Evolutionary conservation across 2,113 vertebrate genomes (phyloP).

Genomic region (Cichladusa arquata): DNA sequence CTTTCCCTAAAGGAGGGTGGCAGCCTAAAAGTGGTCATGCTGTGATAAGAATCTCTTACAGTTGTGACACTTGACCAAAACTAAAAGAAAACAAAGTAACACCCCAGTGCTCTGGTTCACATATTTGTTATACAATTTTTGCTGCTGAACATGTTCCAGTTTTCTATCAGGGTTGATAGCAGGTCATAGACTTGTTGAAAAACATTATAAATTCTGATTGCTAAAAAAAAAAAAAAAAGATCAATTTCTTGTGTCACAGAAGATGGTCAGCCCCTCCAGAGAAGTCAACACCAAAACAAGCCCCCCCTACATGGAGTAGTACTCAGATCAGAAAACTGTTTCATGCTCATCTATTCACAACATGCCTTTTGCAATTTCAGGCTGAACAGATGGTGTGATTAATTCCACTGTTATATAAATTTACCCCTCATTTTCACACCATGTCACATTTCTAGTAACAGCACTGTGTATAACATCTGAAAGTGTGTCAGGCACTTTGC

Average conservation of each 20-base stretch:
- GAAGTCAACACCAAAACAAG: not conserved
- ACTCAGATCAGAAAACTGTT: not conserved
- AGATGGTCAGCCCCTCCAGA: not conserved
- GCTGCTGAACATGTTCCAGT: not conserved
- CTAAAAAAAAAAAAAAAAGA: not conserved
- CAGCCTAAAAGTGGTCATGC: not conserved
- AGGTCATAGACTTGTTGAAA: not conserved
- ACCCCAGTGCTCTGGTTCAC: not conserved
- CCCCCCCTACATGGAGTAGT: not conserved
- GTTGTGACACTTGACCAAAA: not conserved
- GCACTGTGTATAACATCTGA: not conserved
- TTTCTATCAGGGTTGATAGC: not conserved
- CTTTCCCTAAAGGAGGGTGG: not conserved
- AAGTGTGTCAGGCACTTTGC: not conserved
- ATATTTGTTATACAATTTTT: not conserved
- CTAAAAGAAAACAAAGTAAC: not conserved
- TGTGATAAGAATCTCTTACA: not conserved
- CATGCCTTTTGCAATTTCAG: not conserved
- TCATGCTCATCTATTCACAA: not conserved
- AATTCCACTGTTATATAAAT: slow-evolving; percentile 10
- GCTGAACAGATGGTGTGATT: slow-evolving; percentile 20
- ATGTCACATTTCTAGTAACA: slow-evolving; percentile 4
- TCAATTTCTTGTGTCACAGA: not conserved
- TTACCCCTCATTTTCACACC: slow-evolving; percentile 19
- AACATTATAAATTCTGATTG: not conserved